phyloP scores from a whole-genome alignment of 2,888 invertebrate genomes.

The Harpalus rubripes region DNA sequence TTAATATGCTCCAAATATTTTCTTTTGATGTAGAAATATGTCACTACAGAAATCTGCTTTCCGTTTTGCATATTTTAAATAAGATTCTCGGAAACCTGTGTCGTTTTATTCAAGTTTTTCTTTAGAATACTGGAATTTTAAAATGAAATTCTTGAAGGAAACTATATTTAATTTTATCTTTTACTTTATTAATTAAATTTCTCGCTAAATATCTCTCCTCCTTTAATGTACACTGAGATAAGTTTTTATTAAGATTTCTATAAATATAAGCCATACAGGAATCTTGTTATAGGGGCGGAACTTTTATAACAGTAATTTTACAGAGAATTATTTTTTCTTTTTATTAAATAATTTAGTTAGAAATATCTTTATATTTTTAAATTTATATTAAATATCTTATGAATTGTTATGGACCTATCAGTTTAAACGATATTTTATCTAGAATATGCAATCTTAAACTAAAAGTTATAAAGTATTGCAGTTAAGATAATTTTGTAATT shows the following conservation, averaged over 20 bases:
- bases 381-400: too few species aligned
- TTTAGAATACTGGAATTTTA: conserved; percentile 4
- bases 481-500: too few species aligned
- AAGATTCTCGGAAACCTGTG: not conserved
- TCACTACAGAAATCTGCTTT: conserved; percentile 21
- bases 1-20: conserved; percentile 30
- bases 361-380: too few species aligned
- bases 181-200: conserved; percentile 7
- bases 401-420: too few species aligned
- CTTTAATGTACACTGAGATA: not conserved
- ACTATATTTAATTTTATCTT: conserved; percentile 13
- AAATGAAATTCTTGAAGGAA: not conserved
- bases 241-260: not conserved
- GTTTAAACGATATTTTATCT: too few species aligned
- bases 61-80: conserved; percentile 37
- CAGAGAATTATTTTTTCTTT: not conserved
- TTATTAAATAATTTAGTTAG: not conserved
- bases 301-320: not conserved
- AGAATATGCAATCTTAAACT: too few species aligned
- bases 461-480: too few species aligned
- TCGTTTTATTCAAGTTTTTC: not conserved
- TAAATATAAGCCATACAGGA: not conserved
- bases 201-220: not conserved
- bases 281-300: not conserved
- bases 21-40: conserved; percentile 27